Conservation (phyloP, 2,888 invertebrate species). For the Saturnia japonica region DNA sequence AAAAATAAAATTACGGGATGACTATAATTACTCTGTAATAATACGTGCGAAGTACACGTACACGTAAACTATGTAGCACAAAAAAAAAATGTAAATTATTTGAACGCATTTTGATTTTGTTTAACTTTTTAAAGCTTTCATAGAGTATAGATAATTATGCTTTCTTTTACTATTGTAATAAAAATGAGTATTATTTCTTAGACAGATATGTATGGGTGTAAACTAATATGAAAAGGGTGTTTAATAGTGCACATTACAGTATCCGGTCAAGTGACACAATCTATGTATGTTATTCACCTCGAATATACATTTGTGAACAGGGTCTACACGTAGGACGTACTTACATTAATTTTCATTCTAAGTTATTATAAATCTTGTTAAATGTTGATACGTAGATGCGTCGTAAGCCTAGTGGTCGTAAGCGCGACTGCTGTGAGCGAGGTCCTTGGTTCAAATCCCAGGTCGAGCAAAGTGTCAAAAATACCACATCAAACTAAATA, state of each 20-base stretch:
- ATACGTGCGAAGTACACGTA: no score
- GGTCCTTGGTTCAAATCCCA: no score
- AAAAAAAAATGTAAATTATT: not conserved
- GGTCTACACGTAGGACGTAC: not conserved
- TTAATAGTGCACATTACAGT: constrained; percentile 30
- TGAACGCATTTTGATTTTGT: not conserved
- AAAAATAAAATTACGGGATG: no score
- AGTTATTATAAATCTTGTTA: not conserved
- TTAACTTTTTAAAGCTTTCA: not conserved
- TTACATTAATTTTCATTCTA: not conserved
- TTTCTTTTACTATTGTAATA: constrained; percentile 9
- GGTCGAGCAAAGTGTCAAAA: no score
- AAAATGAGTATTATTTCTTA: constrained; percentile 6
- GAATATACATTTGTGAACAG: constrained; percentile 26
- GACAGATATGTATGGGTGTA: constrained; percentile 22
- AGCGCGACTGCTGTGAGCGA: no score
- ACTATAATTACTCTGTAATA: no score
- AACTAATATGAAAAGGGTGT: constrained; percentile 23
- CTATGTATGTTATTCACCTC: constrained; percentile 42
- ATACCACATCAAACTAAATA: no score
- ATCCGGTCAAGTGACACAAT: constrained; percentile 33
- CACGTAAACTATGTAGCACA: not conserved
- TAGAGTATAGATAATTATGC: constrained; percentile 1
- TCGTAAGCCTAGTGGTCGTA: no score
- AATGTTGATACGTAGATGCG: not conserved